phyloP scores from a whole-genome alignment of 2,797 vertebrate species.

The Gymnopithys bicolor region DNA sequence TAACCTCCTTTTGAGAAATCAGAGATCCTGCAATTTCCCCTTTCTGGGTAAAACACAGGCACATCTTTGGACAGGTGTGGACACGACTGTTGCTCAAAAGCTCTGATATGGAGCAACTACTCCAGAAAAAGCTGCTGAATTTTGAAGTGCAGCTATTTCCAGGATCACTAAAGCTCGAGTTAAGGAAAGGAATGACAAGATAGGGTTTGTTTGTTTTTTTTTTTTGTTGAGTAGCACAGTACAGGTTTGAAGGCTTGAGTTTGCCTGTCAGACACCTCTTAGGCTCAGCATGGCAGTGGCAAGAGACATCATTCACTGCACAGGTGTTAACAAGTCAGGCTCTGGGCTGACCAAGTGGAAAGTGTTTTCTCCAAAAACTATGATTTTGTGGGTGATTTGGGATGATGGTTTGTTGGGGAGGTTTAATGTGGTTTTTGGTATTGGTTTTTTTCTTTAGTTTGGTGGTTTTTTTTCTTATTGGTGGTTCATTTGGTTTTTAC shows the following conservation, averaged over 20 bases:
- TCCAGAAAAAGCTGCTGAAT: not conserved
- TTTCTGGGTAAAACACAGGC: not conserved
- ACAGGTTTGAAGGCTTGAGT: not conserved
- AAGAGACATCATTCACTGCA: fast-evolving
- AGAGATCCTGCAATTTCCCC: not conserved
- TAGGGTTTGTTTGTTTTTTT: not conserved
- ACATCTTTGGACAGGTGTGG: not conserved
- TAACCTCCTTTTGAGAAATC: not conserved
- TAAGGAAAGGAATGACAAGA: not conserved
- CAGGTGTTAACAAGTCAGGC: not conserved
- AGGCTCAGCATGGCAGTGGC: not conserved
- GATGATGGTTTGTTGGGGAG: not conserved
- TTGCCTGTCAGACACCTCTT: not conserved
- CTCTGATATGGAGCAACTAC: not conserved
- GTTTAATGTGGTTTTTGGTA: not conserved
- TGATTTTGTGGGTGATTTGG: not conserved
- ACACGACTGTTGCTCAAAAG: not conserved
- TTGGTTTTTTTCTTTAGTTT: not conserved
- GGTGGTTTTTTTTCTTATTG: not conserved
- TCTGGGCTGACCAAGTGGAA: not conserved
- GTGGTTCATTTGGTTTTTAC: not conserved
- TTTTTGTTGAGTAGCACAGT: not conserved
- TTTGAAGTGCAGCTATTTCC: not conserved
- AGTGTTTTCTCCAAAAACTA: not conserved
- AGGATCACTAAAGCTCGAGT: not conserved